These are phyloP conservation scores for Pelusios castaneus DNA, from an alignment of 2,113 vertebrate species.

Conservation along the genomic window DNA sequence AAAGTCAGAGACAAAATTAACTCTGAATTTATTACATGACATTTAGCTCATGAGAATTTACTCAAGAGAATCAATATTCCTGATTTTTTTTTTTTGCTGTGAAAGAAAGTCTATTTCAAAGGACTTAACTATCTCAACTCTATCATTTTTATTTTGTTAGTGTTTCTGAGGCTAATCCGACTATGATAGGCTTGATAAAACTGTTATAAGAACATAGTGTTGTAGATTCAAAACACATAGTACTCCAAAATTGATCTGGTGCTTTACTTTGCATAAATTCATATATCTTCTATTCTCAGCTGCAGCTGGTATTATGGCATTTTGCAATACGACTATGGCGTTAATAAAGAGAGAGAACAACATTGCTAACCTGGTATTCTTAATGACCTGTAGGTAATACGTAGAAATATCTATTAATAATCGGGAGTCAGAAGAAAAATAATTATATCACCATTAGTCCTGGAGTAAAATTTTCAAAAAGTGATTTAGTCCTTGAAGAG, in stretches of 20 bases:
- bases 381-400: neutral
- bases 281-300: neutral
- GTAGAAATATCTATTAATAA: neutral
- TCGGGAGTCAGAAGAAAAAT: neutral
- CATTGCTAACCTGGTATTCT: neutral
- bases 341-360: neutral
- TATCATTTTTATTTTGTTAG: neutral
- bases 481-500: neutral
- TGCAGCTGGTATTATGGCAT: neutral
- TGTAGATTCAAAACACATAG: slow-evolving; percentile 12
- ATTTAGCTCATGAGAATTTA: neutral
- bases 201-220: neutral
- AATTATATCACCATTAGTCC: neutral
- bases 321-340: slow-evolving; percentile 15
- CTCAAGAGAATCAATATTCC: neutral
- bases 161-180: neutral
- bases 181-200: neutral
- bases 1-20: neutral
- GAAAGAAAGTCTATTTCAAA: neutral
- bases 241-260: neutral
- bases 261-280: neutral
- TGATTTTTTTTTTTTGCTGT: neutral
- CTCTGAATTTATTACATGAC: neutral
- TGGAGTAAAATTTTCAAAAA: neutral
- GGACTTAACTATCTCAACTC: neutral